These are phyloP conservation scores for Hestina assimilis DNA, from an alignment of 1,140 invertebrate species.

Conservation along the genomic window DNA sequence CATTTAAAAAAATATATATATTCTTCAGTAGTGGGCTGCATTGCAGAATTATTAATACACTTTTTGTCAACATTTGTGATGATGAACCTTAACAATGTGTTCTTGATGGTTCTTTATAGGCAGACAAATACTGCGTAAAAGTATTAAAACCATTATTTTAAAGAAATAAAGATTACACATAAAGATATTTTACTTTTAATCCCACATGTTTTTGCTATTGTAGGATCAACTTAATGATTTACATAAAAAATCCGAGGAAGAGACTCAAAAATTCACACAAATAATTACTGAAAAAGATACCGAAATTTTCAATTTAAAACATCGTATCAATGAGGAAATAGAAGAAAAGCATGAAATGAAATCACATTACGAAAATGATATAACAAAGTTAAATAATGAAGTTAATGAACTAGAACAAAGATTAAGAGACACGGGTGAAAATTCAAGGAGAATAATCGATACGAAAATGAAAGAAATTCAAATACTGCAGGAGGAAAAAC, in stretches of 20 bases:
- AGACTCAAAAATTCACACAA: constrained; percentile 34
- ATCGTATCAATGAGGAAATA: constrained; percentile 58
- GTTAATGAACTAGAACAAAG: constrained; percentile 59
- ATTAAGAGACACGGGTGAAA: constrained; percentile 47
- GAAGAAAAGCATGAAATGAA: constrained; percentile 53
- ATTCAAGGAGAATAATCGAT: constrained; percentile 45
- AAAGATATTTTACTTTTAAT: not conserved
- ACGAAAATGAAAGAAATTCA: constrained; percentile 58
- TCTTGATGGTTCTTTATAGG: too few species aligned
- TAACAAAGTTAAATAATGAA: constrained; percentile 56
- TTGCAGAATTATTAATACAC: too few species aligned
- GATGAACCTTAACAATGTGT: too few species aligned
- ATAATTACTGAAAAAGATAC: constrained; percentile 48
- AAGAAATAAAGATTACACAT: not conserved
- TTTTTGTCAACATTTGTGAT: too few species aligned
- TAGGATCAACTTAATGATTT: constrained; percentile 53
- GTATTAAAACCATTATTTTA: too few species aligned
- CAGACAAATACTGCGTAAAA: too few species aligned
- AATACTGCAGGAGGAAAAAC: constrained; percentile 60
- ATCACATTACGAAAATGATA: constrained; percentile 39
- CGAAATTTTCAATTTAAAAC: constrained; percentile 52
- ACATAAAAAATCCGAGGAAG: constrained; percentile 41
- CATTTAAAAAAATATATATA: too few species aligned
- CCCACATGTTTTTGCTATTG: not conserved
- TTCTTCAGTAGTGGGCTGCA: too few species aligned